Conservation (phyloP, 2,888 invertebrate species). For the Oligia latruncula region DNA sequence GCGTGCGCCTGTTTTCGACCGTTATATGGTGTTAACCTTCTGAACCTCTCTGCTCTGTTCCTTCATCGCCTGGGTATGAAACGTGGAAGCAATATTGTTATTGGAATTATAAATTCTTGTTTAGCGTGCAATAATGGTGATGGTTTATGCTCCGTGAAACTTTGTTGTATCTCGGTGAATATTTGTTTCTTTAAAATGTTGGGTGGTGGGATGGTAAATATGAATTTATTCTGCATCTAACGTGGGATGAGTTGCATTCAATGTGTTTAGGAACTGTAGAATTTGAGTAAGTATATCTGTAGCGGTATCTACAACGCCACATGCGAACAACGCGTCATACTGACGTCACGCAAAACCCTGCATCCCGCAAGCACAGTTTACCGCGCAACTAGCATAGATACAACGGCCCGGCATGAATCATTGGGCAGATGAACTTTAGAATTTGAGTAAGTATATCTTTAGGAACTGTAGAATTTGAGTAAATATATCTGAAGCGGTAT, state of each 20-base stretch:
- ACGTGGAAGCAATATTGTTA: slow-evolving; percentile 46
- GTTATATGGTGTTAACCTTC: not conserved
- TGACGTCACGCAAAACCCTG: too few relatives aligned
- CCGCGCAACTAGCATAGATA: too few relatives aligned
- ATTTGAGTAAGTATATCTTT: too few relatives aligned
- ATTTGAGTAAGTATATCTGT: too few relatives aligned
- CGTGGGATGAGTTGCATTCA: not conserved
- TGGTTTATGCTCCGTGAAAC: slow-evolving; percentile 60
- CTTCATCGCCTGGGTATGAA: slow-evolving; percentile 9
- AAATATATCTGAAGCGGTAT: too few relatives aligned
- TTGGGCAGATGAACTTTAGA: too few relatives aligned
- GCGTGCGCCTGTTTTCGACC: fast-evolving
- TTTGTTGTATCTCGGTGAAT: slow-evolving; percentile 22
- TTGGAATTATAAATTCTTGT: slow-evolving; percentile 63
- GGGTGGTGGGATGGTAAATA: too few relatives aligned
- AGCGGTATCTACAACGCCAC: too few relatives aligned
- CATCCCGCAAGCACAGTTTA: too few relatives aligned
- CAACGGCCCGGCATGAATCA: too few relatives aligned
- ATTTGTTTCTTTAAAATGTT: slow-evolving; percentile 21
- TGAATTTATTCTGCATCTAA: not conserved
- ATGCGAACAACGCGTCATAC: too few relatives aligned
- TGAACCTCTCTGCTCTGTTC: slow-evolving; percentile 14
- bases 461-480: too few relatives aligned
- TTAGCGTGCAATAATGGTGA: slow-evolving; percentile 67
- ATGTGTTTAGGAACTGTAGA: not conserved